Evolutionary conservation across 2,797 vertebrate genomes (phyloP).

Genomic region (Orestias chungarensis): DNA sequence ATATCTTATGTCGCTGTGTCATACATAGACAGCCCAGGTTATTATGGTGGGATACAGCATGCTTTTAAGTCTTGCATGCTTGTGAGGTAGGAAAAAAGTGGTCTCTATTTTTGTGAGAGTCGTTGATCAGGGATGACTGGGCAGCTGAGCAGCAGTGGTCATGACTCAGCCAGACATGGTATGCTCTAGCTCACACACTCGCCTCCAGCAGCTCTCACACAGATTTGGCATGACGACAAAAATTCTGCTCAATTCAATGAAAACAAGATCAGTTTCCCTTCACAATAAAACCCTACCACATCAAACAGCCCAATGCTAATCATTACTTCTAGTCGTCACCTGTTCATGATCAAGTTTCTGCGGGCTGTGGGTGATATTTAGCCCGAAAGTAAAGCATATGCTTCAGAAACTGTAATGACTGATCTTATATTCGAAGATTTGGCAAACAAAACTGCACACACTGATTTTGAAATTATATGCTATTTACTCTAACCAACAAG

Average conservation of each 20-base stretch:
- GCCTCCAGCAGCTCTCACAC: conserved; percentile 59
- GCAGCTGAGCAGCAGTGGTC: conserved; percentile 67
- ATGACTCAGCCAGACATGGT: conserved; percentile 70
- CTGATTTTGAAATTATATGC: conserved; percentile 45
- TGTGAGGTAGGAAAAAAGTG: conserved; percentile 16
- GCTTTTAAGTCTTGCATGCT: conserved; percentile 2
- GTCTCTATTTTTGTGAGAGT: conserved; percentile 68
- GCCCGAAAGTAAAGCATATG: conserved; percentile 11
- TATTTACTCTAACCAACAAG: conserved; percentile 60
- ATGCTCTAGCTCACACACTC: conserved; percentile 58
- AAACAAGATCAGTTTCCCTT: conserved; percentile 16
- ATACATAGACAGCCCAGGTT: not conserved
- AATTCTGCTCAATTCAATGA: conserved; percentile 34
- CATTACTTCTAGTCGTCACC: conserved; percentile 29
- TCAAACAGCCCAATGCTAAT: conserved; percentile 31
- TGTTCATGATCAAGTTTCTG: conserved; percentile 32
- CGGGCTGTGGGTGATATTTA: conserved; percentile 47
- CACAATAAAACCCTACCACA: conserved; percentile 15
- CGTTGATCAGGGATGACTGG: conserved; percentile 60
- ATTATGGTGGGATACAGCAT: conserved; percentile 7
- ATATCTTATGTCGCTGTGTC: not conserved
- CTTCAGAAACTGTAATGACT: conserved; percentile 10
- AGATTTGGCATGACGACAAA: conserved; percentile 44
- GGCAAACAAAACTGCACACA: conserved; percentile 21
- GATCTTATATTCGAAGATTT: conserved; percentile 14